Evolutionary conservation across 2,797 vertebrate species (phyloP), one percentile per base, ranked within the genome.

Genomic region (Sciurus carolinensis): DNA sequence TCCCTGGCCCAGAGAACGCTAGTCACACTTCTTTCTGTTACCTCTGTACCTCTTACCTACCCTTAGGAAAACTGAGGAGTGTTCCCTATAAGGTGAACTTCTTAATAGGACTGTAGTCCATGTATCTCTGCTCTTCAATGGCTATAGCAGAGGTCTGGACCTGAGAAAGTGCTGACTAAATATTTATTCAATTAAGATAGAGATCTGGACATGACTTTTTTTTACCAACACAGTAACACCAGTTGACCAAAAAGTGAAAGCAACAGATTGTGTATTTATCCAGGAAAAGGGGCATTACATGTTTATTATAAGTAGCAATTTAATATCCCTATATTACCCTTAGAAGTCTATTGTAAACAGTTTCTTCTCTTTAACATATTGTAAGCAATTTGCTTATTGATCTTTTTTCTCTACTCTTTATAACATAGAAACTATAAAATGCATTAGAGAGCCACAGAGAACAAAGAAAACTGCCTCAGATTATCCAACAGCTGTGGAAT

Each of bases 391-490:
- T 91, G 33, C 90, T 89, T 91, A 62, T 30, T 90, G 57, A 92
- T 81, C 30, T 67, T 90, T 89, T 10, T 64, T 93, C 5, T 80
- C 76, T 80, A 30, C 12, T 42, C 20, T 91, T 87, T 87, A 47
- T 81, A 95, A 90, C 11, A 69, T 64, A 85, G 33, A 95, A 82
- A 67, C 69, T 72, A 64, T 47, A 88, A 94, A 95, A 91, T 47
- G 14, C 42, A 33, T 76, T 83, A 93, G 36, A 92, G 33, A 4
- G 90, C 39, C 47, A 71, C 33, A 85, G n/a, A 89, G 28, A 96
- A 95, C 50, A 95, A 30, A 94, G 22, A 47, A 82, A 86, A 84
- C 14, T 76, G 17, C 44, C 13, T 76, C 14, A 15, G 24, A 64
- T 57, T 81, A 67, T 77, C 22, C 39, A 66, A 64, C 81, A 87